Base-by-base conservation (phyloP, 2,888 invertebrate genomes). In the Galeruca laticollis region DNA sequence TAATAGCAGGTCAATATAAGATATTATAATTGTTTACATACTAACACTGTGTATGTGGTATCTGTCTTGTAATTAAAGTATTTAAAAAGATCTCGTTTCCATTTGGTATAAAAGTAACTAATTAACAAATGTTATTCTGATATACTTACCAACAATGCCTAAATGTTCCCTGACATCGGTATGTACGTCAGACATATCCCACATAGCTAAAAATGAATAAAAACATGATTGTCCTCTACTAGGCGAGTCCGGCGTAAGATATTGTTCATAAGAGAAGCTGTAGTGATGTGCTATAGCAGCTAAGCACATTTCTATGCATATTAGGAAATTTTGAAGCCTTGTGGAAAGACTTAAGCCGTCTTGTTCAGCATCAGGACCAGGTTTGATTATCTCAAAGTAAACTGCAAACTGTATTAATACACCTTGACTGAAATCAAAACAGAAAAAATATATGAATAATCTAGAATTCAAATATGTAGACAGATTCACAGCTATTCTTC, bases 281-380 rank as follows among this genome's bases (percentile, higher is more conserved):
- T 94, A 98, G 84, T 96, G 96, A 85, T 98, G 98, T 0, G 97
- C 98, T 26, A 98, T 90, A 1, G 98, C 96, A 26, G 98, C 98
- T 79, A 98, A 84, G 84, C 98, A 97, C 98, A 98, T 98, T 88
- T 98, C 98, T 81, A 98, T 95, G 84, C 98, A 98, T 77, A 98
- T 97, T 67, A 96, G 87, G 86, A 98, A 97, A 87, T 98, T 95
- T 93, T 73, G 74, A 13, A 76, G 67, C 21, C 72, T 92, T 62
- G 93, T 93, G 65, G 96, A 93, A 81, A 95, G 90, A 80, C 91
- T 90, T 81, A 92, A 90, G 70, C 91, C 89, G 66, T 89, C 87
- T 78, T 92, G 90, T 66, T 90, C 88, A 60, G 91, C 90, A 73
- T 91, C 90, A 84, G 93, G 93, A 78, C 92, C 90, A 75, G 91